Conservation (phyloP, 2,797 vertebrate genomes). For the Fratercula arctica region DNA sequence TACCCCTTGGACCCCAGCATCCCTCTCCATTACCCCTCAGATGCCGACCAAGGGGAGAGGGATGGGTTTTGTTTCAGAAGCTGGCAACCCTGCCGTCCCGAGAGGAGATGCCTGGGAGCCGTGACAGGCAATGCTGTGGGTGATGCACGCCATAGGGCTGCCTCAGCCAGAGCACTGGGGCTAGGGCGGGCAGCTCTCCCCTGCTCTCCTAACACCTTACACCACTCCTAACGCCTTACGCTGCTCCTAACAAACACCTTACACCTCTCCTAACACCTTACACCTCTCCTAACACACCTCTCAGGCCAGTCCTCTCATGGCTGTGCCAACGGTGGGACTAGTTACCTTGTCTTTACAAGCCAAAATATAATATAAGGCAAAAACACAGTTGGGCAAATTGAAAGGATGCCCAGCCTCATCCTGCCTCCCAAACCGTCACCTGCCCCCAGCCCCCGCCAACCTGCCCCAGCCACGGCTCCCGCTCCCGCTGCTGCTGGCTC, state of each 20-base stretch:
- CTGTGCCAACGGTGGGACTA: neutral
- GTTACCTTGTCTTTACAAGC: neutral
- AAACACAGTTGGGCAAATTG: neutral
- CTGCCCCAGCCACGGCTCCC: neutral
- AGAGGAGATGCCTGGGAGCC: neutral
- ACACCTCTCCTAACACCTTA: neutral
- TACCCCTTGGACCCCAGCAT: neutral
- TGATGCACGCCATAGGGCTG: too few relatives aligned
- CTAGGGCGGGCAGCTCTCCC: neutral
- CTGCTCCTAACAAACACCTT: neutral
- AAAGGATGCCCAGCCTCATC: too few relatives aligned
- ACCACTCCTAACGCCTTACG: neutral
- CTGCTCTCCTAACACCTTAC: neutral
- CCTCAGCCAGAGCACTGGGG: neutral
- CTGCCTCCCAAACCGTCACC: neutral
- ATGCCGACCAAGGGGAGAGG: neutral
- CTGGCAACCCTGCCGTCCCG: rapidly evolving
- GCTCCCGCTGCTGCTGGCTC: rapidly evolving
- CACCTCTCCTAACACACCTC: neutral
- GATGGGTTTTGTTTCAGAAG: neutral
- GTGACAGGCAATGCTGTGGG: neutral
- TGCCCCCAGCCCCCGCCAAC: too few relatives aligned
- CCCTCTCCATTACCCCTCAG: neutral
- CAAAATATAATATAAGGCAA: neutral
- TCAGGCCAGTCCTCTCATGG: neutral